Percentiles rank a stretch among this genome's conserved stretches.
Evolutionary conservation across 1,140 invertebrate genomes (phyloP).

Genomic region (Lucilia sericata): DNA sequence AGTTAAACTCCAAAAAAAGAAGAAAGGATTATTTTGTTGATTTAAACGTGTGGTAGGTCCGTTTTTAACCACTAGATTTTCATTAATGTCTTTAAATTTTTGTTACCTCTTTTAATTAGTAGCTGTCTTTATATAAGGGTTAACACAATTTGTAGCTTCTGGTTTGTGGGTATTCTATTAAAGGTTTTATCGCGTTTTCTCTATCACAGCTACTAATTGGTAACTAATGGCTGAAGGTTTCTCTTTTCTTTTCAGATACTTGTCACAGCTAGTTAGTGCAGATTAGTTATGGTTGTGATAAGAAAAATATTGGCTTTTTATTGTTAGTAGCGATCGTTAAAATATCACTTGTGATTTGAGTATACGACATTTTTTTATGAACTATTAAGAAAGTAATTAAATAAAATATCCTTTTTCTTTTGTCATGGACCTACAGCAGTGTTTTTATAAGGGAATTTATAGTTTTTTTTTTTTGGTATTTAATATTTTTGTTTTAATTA

Average conservation of each 20-base stretch:
- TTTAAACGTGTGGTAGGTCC: not conserved
- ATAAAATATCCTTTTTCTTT: not conserved
- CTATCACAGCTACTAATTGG: slow-evolving; percentile 40
- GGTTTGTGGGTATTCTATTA: slow-evolving; percentile 3
- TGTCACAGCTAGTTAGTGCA: not conserved
- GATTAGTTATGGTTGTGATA: slow-evolving; percentile 32
- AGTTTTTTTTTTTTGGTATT: too few species aligned
- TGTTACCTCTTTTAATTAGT: not conserved
- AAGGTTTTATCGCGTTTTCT: slow-evolving; percentile 1
- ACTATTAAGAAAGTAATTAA: not conserved
- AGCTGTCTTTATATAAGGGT: not conserved
- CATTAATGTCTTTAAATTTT: not conserved
- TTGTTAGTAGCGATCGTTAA: slow-evolving; percentile 4
- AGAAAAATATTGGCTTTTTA: not conserved
- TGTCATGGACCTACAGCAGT: not conserved
- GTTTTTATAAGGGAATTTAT: not conserved
- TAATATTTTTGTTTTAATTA: too few species aligned
- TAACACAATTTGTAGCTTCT: slow-evolving; percentile 22
- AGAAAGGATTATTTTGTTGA: not conserved
- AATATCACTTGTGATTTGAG: not conserved
- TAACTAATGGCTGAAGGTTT: slow-evolving; percentile 17
- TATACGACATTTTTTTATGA: not conserved
- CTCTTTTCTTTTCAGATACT: not conserved
- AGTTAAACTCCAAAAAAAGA: not conserved
- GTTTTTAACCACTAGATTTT: not conserved